Base-by-base conservation (phyloP, 1,140 invertebrate genomes). In the Tetramorium parvispinum region DNA sequence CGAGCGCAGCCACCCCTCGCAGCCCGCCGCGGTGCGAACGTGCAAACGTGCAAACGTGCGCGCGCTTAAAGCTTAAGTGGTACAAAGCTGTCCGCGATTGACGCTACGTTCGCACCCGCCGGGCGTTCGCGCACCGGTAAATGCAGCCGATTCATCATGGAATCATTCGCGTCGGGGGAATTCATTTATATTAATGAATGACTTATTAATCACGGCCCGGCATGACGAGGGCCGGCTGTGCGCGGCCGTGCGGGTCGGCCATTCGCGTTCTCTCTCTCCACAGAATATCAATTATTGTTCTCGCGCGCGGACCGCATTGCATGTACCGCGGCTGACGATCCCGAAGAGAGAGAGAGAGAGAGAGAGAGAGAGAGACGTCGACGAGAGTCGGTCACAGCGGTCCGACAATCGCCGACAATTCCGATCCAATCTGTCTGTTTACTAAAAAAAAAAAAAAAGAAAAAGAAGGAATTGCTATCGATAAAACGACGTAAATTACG, bases 111-210 rank as follows among this genome's bases (percentile, higher is more conserved):
- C 91, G 87, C 92, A 92, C 92, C 91, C 91, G 91, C 89, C 89
- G 89, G 86, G 91, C 91, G 87, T 92, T 92, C 89, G 91, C 87
- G 91, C 82, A 92, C 91, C 89, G 82, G 86, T 92, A 93, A 93
- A 91, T 89, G 89, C 92, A 91, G 87, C 87, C 92, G 89, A 93
- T 93, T 93, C 92, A 93, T 93, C 92, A 93, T 91, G 88, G 90
- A 93, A 93, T 93, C 92, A 93, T 93, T 93, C 92, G 88, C 88
- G 88, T 87, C 79, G 83, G 78, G 87, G 87, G 89, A 85, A 92
- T 92, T 92, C 92, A 93, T 93, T 93, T 93, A 93, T 92, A 93
- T 93, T 93, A 92, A 93, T 93, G 91, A 93, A 93, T 93, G 90
- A 93, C 92, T 92, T 93, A 93, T 93, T 93, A 92, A 93, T 93